Base-by-base conservation (phyloP, 2,888 invertebrate genomes). In the Dynastes maya region DNA sequence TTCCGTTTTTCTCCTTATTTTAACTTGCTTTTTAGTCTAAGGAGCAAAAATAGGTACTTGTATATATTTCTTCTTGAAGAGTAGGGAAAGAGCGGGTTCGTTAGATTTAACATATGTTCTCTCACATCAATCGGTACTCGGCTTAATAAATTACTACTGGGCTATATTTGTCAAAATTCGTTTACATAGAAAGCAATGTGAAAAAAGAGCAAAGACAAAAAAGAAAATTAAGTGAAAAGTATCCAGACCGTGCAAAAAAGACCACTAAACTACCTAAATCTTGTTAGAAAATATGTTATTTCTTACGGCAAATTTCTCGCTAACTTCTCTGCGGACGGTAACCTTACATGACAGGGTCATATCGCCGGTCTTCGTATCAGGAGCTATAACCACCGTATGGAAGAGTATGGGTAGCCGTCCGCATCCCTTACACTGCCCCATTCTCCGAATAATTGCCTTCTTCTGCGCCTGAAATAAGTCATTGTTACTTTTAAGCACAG, bases 401-500 rank as follows among this genome's bases (percentile, higher is more conserved):
- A 82, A 81, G 37, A 80, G 29, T 37, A 84, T 58, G 11, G 84
- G 79, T 64, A 83, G 78, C 63, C 81, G 78, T 71, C 77, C 80
- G 75, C 65, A 70, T 63, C 82, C 83, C 72, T 81, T 84, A 79
- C 85, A 86, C 81, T 84, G 83, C 71, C 81, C 83, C 71, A 85
- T 76, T 80, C 81, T 83, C 79, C 81, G 82, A 75, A 85, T 75
- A 71, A 83, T 80, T 79, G 80, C 81, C 81, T 81, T 82, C 80
- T 79, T 79, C 68, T 76, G 74, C 71, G 72, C 78, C 78, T 80
- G 83, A 84, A 81, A 79, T 81, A 80, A 78, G 78, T 78, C 78
- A 85, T 81, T 80, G 81, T 85, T 84, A 85, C 81, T 83, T 80
- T 65, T 72, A 85, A 86, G 85, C 81, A 79, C 79, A 76, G 80